Percentiles rank a stretch among this genome's conserved stretches.
These are phyloP conservation scores for Toxotes lorentzi DNA, from an alignment of 2,797 vertebrate genomes.

Conservation along the genomic window DNA sequence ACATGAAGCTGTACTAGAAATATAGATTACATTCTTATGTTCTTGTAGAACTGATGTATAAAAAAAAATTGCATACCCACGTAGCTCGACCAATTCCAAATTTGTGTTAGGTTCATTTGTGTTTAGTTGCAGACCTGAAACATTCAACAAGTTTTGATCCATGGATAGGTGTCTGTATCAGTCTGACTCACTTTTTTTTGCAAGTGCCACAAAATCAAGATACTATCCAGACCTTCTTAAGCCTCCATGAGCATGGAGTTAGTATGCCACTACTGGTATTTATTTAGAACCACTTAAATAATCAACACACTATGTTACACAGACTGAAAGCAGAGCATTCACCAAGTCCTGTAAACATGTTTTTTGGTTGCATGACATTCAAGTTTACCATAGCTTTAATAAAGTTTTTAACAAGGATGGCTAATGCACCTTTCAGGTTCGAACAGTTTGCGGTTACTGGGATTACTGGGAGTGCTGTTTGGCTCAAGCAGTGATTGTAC, in stretches of 20 bases:
- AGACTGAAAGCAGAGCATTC: constrained; percentile 41
- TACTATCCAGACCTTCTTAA: constrained; percentile 85
- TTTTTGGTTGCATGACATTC: constrained; percentile 20
- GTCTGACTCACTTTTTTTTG: constrained; percentile 77
- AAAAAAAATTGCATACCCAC: not conserved
- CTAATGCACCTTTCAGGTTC: constrained; percentile 3
- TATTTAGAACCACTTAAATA: constrained; percentile 72
- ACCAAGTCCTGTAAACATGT: constrained; percentile 7
- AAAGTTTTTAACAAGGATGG: constrained; percentile 27
- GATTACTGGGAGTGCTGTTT: constrained; percentile 40
- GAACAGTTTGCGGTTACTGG: constrained; percentile 9
- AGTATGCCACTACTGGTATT: constrained; percentile 72
- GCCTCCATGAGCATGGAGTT: constrained; percentile 79
- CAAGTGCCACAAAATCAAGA: constrained; percentile 78
- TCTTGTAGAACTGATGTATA: not conserved
- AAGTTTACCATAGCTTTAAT: constrained; percentile 22
- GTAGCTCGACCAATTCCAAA: not conserved
- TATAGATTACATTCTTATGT: not conserved
- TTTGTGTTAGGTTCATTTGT: constrained; percentile 3
- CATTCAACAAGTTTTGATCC: constrained; percentile 9
- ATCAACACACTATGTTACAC: constrained; percentile 49
- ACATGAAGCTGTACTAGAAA: constrained; percentile 7
- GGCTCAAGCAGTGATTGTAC: constrained; percentile 48
- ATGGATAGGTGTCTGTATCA: constrained; percentile 16
- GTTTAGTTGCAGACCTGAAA: constrained; percentile 35